Evolutionary conservation across 2,113 vertebrate genomes (phyloP).

Genomic region (Etheostoma spectabile): DNA sequence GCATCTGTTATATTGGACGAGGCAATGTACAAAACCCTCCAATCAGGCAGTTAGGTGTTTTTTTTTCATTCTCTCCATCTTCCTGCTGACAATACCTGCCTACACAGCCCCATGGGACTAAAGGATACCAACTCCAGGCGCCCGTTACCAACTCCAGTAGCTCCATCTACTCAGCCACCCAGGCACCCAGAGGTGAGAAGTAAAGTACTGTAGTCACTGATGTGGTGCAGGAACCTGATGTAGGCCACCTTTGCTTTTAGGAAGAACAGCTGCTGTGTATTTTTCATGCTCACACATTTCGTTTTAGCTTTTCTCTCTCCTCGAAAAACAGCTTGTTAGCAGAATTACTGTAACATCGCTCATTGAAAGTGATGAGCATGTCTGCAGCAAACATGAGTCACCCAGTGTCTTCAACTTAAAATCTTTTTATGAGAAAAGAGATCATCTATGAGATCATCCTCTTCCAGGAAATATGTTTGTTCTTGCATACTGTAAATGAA

Average conservation of each 20-base stretch:
- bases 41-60: neutral
- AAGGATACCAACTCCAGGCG: neutral
- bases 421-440: too few species aligned
- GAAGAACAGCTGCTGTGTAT: neutral
- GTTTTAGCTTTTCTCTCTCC: neutral
- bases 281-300: neutral
- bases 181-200: constrained; percentile 27
- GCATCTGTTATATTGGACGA: neutral
- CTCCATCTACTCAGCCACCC: neutral
- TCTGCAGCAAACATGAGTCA: constrained; percentile 23
- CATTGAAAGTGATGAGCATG: constrained; percentile 7
- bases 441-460: neutral
- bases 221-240: neutral
- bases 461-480: neutral
- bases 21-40: neutral
- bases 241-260: neutral
- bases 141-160: neutral
- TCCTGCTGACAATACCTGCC: neutral
- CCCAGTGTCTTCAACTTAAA: neutral
- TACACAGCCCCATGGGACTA: neutral
- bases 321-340: constrained; percentile 8
- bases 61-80: neutral
- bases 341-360: neutral
- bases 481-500: neutral
- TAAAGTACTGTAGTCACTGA: neutral